A percentile compares a stretch with the other conserved stretches of the same genome.
phyloP scores from a whole-genome alignment of 1,140 invertebrate species.

The Aphelinus atriplicis region DNA sequence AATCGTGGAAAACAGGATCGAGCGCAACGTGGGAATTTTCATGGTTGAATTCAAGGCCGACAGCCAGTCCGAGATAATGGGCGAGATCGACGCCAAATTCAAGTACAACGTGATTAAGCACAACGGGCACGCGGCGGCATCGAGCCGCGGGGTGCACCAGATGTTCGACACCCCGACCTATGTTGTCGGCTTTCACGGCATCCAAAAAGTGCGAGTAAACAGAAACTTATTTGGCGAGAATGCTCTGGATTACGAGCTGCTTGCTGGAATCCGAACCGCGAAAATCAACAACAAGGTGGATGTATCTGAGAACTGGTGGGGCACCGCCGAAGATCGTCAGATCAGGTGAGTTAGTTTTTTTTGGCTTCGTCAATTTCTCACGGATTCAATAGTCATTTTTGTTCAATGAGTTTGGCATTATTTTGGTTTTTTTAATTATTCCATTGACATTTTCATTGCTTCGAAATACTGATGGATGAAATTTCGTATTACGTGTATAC shows the following conservation, averaged over 20 bases:
- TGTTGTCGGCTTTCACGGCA: conserved; percentile 90
- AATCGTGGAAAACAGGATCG: conserved; percentile 82
- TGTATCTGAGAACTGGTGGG: conserved; percentile 97
- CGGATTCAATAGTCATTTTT: too few species aligned
- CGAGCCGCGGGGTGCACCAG: conserved; percentile 60
- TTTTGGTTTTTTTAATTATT: too few species aligned
- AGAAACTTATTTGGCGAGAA: conserved; percentile 93
- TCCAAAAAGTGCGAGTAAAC: conserved; percentile 92
- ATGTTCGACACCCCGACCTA: conserved; percentile 75
- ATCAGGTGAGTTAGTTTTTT: conserved; percentile 68
- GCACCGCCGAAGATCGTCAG: conserved; percentile 73
- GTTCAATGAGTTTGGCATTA: too few species aligned
- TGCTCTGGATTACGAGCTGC: conserved; percentile 87
- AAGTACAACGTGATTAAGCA: conserved; percentile 80
- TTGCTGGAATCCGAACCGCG: conserved; percentile 91
- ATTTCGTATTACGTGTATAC: background rate
- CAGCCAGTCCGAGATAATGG: conserved; percentile 93
- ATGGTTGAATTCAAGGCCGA: conserved; percentile 90
- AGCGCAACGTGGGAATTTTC: conserved; percentile 83
- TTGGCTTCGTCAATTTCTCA: too few species aligned
- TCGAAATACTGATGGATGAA: conserved; percentile 10
- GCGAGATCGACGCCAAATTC: conserved; percentile 83
- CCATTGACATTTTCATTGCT: background rate
- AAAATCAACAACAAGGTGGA: conserved; percentile 88
- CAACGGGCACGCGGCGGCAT: conserved; percentile 67